Evolutionary conservation across 2,888 invertebrate species (phyloP).

Genomic region (Heliconius ethilla): DNA sequence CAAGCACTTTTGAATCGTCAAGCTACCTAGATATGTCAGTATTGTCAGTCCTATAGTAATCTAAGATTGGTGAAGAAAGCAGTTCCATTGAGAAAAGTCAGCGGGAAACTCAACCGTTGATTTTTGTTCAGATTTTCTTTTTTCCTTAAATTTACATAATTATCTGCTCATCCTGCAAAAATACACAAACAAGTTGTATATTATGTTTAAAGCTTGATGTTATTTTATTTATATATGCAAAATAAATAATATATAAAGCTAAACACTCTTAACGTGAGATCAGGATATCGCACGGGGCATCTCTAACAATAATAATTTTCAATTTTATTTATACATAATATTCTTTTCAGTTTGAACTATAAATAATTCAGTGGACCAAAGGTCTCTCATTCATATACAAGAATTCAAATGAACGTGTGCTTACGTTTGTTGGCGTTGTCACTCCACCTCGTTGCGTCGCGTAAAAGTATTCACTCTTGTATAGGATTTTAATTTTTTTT

Average conservation of each 20-base stretch:
- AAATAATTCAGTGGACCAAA: conserved; percentile 72
- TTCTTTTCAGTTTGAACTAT: conserved; percentile 56
- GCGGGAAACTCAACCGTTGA: too few species aligned
- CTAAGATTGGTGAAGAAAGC: too few species aligned
- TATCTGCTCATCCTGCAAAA: too few species aligned
- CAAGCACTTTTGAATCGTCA: too few species aligned
- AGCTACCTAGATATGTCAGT: too few species aligned
- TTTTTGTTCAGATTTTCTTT: too few species aligned
- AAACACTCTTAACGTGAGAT: not conserved
- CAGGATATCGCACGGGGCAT: conserved; percentile 10
- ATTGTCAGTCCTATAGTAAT: too few species aligned
- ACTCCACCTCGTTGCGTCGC: not conserved
- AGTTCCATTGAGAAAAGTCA: too few species aligned
- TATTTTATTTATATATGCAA: too few species aligned
- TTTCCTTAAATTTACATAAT: too few species aligned
- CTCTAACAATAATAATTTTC: conserved; percentile 20
- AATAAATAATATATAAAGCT: not conserved
- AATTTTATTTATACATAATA: conserved; percentile 50
- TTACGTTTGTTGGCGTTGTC: conserved; percentile 3
- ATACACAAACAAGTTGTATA: too few species aligned
- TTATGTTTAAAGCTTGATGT: too few species aligned
- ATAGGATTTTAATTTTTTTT: not conserved
- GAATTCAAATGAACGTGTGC: conserved; percentile 47
- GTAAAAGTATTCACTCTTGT: not conserved
- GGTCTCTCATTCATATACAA: conserved; percentile 65